Conservation (phyloP, 2,888 invertebrate genomes). For the Microdon myrmicae region DNA sequence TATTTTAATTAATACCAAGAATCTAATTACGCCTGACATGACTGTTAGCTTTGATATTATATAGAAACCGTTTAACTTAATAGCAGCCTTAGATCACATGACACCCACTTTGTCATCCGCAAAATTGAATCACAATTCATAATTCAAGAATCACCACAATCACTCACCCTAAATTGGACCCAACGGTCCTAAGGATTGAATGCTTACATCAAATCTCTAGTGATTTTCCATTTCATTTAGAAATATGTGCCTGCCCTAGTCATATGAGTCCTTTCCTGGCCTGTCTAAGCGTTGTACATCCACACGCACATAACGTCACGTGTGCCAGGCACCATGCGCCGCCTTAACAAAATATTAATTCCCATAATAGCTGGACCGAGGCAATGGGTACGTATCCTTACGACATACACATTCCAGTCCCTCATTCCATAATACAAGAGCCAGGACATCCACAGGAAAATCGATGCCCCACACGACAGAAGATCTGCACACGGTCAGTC, state of each 20-base stretch:
- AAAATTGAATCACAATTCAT: slow-evolving; percentile 50
- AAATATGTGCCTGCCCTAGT: slow-evolving; percentile 28
- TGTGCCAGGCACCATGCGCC: no score
- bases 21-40: no score
- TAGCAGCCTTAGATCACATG: slow-evolving; percentile 24
- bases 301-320: no score
- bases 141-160: slow-evolving; percentile 37
- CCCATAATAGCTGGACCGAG: slow-evolving; percentile 36
- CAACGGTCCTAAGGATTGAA: slow-evolving; percentile 29
- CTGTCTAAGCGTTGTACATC: slow-evolving; percentile 13
- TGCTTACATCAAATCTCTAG: slow-evolving; percentile 43
- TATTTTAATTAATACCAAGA: no score
- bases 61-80: no score
- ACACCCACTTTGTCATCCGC: slow-evolving; percentile 38
- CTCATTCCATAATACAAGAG: no score
- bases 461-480: no score
- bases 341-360: slow-evolving; percentile 40
- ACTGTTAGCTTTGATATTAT: no score
- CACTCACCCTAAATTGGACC: slow-evolving; percentile 26
- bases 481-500: no score
- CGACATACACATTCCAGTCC: slow-evolving; percentile 13
- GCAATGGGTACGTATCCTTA: slow-evolving; percentile 21
- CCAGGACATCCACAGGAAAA: slow-evolving; percentile 27
- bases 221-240: slow-evolving; percentile 50
- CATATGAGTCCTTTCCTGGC: slow-evolving; percentile 21